Evolutionary conservation across 2,888 invertebrate species (phyloP), one percentile per base, ranked within the genome.

Genomic region (Drosophila multiciliata): DNA sequence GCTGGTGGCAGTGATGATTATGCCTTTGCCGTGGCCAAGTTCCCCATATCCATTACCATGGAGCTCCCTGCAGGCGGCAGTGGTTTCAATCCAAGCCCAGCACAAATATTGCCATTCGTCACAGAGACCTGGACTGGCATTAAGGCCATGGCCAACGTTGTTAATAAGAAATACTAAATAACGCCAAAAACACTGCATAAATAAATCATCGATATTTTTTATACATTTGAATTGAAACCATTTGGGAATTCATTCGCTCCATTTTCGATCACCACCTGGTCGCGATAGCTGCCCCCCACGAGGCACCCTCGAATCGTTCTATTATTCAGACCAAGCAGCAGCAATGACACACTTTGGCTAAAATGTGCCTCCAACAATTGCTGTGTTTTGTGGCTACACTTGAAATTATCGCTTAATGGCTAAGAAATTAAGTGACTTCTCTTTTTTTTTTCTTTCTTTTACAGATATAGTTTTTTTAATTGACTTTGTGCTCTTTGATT

Each of bases 1-100:
- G 91, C 92, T 29, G 96, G 96, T 15, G 95, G 95, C 26, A 94
- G 95, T 80, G 95, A 95, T 86, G 96, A 96, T 82, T 96, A 95
- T 91, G 95, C 95, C 1, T 94, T 95, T 86, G 94, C 87, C 1
- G 92, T 93, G 12, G 94, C 92, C 45, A 94, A 94, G 0, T 94
- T 95, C 57, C 94, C 94, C 0, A 91, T 96, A 17, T 87, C 95
- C 0, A 96, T 95, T 75, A 96, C 96, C 6, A 94, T 95, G 82
- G 96, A 96, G 91, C 89, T 96, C 66, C 95, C 96, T 0, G 95
- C 94, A 64, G 94, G 95, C 29, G 78, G 84, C 4, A 84, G 85
- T 11, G 95, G 95, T 2, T 96, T 96, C 91, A 93, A 95, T 85
- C 93, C 95, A 1, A 92, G 94, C 6, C 93, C 95, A 0, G 84